Conservation (phyloP, 1,140 invertebrate genomes). For the Zaprionus camerounensis region DNA sequence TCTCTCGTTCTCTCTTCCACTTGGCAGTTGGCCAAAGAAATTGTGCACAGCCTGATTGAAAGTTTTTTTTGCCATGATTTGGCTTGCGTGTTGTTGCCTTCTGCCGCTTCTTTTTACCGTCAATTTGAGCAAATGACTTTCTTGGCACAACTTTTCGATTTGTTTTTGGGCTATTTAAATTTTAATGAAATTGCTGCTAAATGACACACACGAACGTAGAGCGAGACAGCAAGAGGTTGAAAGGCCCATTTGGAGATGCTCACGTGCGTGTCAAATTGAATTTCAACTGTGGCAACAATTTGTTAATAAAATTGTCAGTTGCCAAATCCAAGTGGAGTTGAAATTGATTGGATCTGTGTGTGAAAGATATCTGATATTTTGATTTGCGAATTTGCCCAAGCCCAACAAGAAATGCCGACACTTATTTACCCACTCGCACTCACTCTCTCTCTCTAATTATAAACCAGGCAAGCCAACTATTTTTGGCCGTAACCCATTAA, state of each 20-base stretch:
- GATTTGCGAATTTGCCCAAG: not conserved
- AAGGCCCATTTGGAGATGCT: slow-evolving; percentile 11
- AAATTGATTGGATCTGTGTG: slow-evolving; percentile 22
- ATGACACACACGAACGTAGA: slow-evolving; percentile 29
- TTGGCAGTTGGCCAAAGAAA: slow-evolving; percentile 41
- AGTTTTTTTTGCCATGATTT: slow-evolving; percentile 33
- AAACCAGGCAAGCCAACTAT: slow-evolving; percentile 34
- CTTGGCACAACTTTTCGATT: slow-evolving; percentile 48
- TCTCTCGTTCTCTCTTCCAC: not conserved
- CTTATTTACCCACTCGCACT: not conserved
- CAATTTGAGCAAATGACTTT: slow-evolving; percentile 58
- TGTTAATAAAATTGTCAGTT: slow-evolving; percentile 36
- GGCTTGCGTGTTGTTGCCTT: slow-evolving; percentile 34
- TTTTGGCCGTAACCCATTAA: slow-evolving; percentile 57
- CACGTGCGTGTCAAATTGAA: slow-evolving; percentile 45
- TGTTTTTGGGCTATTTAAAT: slow-evolving; percentile 53
- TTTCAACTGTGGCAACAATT: slow-evolving; percentile 20
- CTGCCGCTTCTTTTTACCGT: slow-evolving; percentile 6
- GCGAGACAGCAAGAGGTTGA: not conserved
- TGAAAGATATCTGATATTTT: not conserved
- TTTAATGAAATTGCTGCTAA: slow-evolving; percentile 52
- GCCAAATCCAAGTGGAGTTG: slow-evolving; percentile 27
- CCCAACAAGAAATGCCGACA: not conserved
- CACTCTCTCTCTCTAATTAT: slow-evolving; percentile 35
- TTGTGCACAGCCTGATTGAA: slow-evolving; percentile 44